Evolutionary conservation across 2,113 vertebrate species (phyloP).

Genomic region (Rhinopomastus cyanomelas): DNA sequence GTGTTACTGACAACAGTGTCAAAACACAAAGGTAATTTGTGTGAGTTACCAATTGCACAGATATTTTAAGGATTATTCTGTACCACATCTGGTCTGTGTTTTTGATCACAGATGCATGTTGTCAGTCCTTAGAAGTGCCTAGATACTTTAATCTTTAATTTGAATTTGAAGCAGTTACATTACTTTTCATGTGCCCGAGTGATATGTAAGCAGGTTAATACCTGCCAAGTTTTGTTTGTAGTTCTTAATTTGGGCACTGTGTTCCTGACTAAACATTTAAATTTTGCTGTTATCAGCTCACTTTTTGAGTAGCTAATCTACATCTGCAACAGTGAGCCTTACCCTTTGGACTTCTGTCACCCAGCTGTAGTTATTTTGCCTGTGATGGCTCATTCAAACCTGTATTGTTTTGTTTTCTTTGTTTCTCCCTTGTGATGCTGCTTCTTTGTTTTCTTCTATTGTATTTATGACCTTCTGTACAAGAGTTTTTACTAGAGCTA

Average conservation of each 20-base stretch:
- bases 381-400: neutral
- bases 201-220: neutral
- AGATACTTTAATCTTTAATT: neutral
- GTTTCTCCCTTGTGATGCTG: neutral
- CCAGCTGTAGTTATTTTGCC: neutral
- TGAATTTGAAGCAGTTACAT: neutral
- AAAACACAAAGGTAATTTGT: neutral
- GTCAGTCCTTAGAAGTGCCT: neutral
- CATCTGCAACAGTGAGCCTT: neutral
- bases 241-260: neutral
- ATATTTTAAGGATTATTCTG: neutral
- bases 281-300: neutral
- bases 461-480: neutral
- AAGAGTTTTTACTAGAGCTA: neutral
- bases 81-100: neutral
- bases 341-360: neutral
- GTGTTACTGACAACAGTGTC: neutral
- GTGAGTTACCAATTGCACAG: neutral
- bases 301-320: neutral
- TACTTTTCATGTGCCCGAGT: neutral
- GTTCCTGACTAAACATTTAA: neutral
- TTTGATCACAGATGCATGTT: neutral
- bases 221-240: neutral
- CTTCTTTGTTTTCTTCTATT: neutral
- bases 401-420: neutral